Evolutionary conservation across 2,113 vertebrate species (phyloP), one percentile per base, ranked within the genome.

Genomic region (Boulengeromyrus knoepffleri): DNA sequence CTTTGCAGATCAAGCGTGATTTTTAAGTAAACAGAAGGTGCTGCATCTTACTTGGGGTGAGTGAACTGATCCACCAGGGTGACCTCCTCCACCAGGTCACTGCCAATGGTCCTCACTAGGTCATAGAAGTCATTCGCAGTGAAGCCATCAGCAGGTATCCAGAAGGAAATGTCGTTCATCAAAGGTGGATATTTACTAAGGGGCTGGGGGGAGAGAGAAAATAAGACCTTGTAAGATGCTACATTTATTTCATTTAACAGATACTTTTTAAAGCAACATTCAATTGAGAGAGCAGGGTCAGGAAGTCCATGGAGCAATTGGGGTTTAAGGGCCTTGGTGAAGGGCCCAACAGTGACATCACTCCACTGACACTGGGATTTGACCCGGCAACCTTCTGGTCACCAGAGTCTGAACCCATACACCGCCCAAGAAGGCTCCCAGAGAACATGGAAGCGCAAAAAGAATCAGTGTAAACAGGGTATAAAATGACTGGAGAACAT

Each of bases 101-200:
- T 98, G 53, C 96, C 98, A 17, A 98, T 3, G 5, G 91, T 97
- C 84, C 99, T 96, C 10, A 98, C 97, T 91, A 99, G 95, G 88
- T 99, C 98, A 89, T 97, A 99, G 95, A 99, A 99, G 94, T 99
- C 98, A 0, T 97, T 99, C 91, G 97, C 92, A 0, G 92, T 91
- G 93, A 97, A 99, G 9, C 94, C 92, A 83, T 95, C 95, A 1
- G 93, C 90, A 50, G 98, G 98, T 84, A 99, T 93, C 99, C 99
- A 99, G 94, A 99, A 99, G 49, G 98, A 98, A 93, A 99, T 98
- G 94, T 99, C 97, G 17, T 99, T 99, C 92, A 94, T 94, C 91
- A 99, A 93, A 4, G 97, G 95, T 0, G 98, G 98, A 5, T 97
- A 99, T 91, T 95, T 98, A 95, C 98, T 99, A 90, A 99, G 95